Conservation (phyloP, 2,113 vertebrate species). For the Galeopterus variegatus region DNA sequence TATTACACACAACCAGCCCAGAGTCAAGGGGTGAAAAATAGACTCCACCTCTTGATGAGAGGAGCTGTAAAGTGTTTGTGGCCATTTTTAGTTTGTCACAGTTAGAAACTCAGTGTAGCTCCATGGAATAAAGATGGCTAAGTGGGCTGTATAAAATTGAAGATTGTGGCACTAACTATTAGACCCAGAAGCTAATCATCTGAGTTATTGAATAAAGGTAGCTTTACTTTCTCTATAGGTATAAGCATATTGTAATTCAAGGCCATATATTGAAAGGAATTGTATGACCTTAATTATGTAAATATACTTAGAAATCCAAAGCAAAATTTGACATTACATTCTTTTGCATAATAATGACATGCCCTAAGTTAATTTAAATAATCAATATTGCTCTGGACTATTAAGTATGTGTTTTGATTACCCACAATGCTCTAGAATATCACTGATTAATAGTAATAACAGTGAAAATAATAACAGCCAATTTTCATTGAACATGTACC, state of each 20-base stretch:
- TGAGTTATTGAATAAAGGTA: neutral
- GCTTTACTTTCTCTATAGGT: neutral
- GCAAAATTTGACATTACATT: neutral
- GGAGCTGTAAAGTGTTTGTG: neutral
- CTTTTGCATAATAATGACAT: neutral
- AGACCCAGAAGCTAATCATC: neutral
- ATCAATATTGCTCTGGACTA: neutral
- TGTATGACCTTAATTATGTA: neutral
- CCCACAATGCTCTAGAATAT: neutral
- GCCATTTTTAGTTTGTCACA: neutral
- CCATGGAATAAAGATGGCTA: neutral
- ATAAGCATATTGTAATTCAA: neutral
- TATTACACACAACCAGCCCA: neutral
- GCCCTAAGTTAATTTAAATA: neutral
- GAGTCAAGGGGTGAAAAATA: neutral
- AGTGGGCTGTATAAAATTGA: neutral
- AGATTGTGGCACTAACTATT: neutral
- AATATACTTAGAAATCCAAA: conserved; percentile 14
- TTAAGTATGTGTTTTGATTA: neutral
- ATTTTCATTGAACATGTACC: neutral
- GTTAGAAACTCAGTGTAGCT: neutral
- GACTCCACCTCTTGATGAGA: neutral
- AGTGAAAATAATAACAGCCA: neutral
- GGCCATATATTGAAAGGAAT: neutral
- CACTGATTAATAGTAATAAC: neutral